phyloP scores from a whole-genome alignment of 2,888 invertebrate genomes.

The Drosophila longiperda region DNA sequence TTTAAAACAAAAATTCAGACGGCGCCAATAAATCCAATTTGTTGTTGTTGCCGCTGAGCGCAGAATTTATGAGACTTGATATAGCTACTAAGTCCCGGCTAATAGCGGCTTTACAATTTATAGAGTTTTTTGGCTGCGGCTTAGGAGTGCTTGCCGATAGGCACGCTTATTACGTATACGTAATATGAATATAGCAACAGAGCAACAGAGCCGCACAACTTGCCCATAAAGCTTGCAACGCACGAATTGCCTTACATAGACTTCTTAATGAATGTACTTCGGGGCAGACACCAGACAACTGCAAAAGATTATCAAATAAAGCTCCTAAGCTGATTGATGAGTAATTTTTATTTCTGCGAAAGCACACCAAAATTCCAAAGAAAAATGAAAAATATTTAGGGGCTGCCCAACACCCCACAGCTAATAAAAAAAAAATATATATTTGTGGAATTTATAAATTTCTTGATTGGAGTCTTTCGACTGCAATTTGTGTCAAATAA shows the following conservation, averaged over 20 bases:
- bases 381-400: neutral
- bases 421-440: neutral
- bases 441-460: neutral
- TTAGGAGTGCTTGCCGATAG: slow-evolving; percentile 63
- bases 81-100: slow-evolving; percentile 70
- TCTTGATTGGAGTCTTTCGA: neutral
- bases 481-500: neutral
- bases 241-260: slow-evolving; percentile 1
- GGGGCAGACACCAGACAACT: neutral
- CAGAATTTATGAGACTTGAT: slow-evolving; percentile 67
- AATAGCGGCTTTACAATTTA: slow-evolving; percentile 80
- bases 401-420: neutral
- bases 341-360: neutral
- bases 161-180: slow-evolving; percentile 47
- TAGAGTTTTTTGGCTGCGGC: slow-evolving; percentile 69
- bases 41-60: slow-evolving; percentile 45
- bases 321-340: slow-evolving; percentile 8
- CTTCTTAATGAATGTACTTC: neutral
- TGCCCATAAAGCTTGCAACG: slow-evolving; percentile 17
- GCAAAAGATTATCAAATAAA: neutral
- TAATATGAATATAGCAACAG: slow-evolving; percentile 45
- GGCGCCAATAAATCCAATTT: slow-evolving; percentile 30
- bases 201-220: slow-evolving; percentile 15
- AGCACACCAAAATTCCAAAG: neutral
- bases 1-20: neutral